These are phyloP conservation scores for Pachyramphus minor DNA, from an alignment of 2,113 vertebrate species.

Conservation along the genomic window DNA sequence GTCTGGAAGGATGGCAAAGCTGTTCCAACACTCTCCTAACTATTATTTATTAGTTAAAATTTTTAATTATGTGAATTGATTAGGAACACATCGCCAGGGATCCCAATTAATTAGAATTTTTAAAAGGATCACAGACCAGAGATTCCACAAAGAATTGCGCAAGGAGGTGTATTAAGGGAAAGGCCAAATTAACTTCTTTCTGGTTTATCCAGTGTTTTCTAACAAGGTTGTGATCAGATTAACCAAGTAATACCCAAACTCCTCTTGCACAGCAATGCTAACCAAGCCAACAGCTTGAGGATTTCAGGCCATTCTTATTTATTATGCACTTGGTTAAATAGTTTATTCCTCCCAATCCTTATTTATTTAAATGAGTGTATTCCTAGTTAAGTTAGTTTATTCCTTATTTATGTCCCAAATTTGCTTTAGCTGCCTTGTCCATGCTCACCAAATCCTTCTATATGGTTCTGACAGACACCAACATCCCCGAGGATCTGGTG, in stretches of 20 bases:
- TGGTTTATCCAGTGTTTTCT: background rate
- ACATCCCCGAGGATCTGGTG: background rate
- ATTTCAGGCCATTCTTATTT: background rate
- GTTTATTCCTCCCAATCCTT: background rate
- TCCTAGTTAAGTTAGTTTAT: background rate
- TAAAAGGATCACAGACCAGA: conserved; percentile 48
- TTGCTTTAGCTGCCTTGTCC: background rate
- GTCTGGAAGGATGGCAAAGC: background rate
- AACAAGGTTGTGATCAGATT: background rate
- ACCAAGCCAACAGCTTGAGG: background rate
- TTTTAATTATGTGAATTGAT: conserved; percentile 67
- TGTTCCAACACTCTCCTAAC: background rate
- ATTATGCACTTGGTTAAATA: background rate
- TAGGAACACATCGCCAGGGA: conserved; percentile 58
- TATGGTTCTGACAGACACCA: background rate
- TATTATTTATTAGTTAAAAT: conserved; percentile 61
- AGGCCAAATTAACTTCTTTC: conserved; percentile 27
- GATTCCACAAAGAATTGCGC: conserved; percentile 39
- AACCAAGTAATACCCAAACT: background rate
- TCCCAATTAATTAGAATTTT: conserved; percentile 63
- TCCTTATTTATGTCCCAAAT: background rate
- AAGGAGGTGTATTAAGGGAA: conserved; percentile 4
- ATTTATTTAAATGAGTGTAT: background rate
- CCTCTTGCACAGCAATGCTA: background rate
- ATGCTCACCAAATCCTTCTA: background rate